phyloP scores from a whole-genome alignment of 2,888 invertebrate species.

The Nomada lathburiana region DNA sequence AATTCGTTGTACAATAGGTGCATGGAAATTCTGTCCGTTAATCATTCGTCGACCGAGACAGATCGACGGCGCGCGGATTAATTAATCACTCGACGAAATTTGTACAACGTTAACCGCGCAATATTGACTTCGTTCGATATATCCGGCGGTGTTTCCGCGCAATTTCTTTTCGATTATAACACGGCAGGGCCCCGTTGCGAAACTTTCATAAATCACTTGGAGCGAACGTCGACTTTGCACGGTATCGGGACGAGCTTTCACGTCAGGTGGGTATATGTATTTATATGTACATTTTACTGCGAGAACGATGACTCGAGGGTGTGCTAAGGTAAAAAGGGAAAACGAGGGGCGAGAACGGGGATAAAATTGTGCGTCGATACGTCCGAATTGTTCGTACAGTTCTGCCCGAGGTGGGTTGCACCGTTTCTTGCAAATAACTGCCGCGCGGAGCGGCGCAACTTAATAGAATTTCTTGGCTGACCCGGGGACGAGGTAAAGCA shows the following conservation, averaged over 20 bases:
- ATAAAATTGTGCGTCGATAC: constrained; percentile 11
- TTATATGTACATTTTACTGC: neutral
- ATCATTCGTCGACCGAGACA: too few species aligned
- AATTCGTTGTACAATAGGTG: neutral
- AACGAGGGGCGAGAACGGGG: too few species aligned
- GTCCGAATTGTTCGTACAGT: constrained; percentile 17
- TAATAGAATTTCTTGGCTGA: constrained; percentile 48
- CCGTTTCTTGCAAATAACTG: constrained; percentile 43
- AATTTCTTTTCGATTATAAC: neutral
- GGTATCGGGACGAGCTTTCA: neutral
- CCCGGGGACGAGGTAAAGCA: constrained; percentile 19
- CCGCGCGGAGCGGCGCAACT: neutral
- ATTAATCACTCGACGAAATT: neutral
- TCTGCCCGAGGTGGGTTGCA: neutral
- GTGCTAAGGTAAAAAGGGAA: neutral
- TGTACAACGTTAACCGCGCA: neutral
- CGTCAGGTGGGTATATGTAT: neutral
- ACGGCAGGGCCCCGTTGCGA: neutral
- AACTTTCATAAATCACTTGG: neutral
- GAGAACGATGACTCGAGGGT: neutral
- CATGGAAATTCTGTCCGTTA: too few species aligned
- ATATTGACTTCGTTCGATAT: neutral
- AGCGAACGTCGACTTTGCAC: constrained; percentile 7
- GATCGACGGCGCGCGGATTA: neutral
- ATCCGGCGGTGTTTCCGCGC: neutral